Evolutionary conservation across 2,797 vertebrate genomes (phyloP).

Genomic region (Limnodromus scolopaceus): DNA sequence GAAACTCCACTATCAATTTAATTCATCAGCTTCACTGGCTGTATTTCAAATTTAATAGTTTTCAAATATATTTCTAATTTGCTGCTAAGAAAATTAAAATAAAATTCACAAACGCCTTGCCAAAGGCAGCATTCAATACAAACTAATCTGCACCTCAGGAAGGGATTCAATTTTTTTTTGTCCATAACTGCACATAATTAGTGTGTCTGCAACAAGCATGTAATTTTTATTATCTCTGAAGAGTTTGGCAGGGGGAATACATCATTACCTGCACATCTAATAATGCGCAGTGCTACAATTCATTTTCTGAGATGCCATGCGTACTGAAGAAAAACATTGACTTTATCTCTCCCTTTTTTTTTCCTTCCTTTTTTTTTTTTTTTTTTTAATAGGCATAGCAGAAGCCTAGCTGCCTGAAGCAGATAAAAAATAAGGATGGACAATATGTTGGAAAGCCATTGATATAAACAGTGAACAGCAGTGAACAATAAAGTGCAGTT

Average conservation of each 20-base stretch:
- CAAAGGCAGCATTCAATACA: slow-evolving; percentile 26
- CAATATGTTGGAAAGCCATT: slow-evolving; percentile 41
- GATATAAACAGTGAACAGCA: neutral
- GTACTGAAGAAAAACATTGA: slow-evolving; percentile 44
- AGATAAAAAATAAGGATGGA: slow-evolving; percentile 55
- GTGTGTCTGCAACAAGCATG: slow-evolving; percentile 59
- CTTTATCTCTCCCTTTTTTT: slow-evolving; percentile 55
- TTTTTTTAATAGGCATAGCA: slow-evolving; percentile 38
- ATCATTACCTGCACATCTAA: slow-evolving; percentile 73
- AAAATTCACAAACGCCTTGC: slow-evolving; percentile 32
- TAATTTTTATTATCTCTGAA: slow-evolving; percentile 76
- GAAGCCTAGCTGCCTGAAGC: slow-evolving; percentile 49
- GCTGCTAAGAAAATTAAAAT: slow-evolving; percentile 57
- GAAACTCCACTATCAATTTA: slow-evolving; percentile 49
- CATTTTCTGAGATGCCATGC: slow-evolving; percentile 49
- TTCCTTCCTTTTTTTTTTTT: slow-evolving; percentile 36
- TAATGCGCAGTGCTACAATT: slow-evolving; percentile 53
- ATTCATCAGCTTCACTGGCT: slow-evolving; percentile 55
- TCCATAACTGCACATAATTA: slow-evolving; percentile 72
- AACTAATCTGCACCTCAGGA: slow-evolving; percentile 49
- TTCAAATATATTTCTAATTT: slow-evolving; percentile 69
- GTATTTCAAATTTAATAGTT: slow-evolving; percentile 67
- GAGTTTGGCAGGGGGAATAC: slow-evolving; percentile 60
- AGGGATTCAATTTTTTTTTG: slow-evolving; percentile 28
- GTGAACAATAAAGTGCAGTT: neutral